These are phyloP conservation scores for Gobius niger DNA, from an alignment of 2,113 vertebrate species.

Conservation along the genomic window DNA sequence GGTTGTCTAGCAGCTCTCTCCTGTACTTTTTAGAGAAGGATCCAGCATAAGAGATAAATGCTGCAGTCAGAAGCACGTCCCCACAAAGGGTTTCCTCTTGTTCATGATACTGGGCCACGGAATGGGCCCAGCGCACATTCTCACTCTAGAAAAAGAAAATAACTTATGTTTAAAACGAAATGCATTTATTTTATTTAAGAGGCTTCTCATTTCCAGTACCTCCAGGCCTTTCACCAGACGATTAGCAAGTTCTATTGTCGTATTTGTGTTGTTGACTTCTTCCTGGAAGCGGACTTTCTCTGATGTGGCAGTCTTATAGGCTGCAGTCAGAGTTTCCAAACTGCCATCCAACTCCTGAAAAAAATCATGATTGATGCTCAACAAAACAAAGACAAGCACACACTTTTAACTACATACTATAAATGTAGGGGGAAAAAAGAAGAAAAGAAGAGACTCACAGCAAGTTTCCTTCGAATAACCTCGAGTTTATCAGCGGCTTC, in stretches of 20 bases:
- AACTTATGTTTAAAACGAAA: not conserved
- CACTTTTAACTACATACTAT: not conserved
- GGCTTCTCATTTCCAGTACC: constrained; percentile 68
- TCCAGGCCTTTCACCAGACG: constrained; percentile 95
- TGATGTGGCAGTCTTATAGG: constrained; percentile 86
- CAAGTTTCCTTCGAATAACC: constrained; percentile 74
- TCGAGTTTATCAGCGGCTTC: constrained; percentile 79
- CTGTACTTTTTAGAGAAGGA: constrained; percentile 78
- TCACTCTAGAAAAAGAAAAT: constrained; percentile 66
- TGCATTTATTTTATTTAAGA: not conserved
- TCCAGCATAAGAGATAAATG: constrained; percentile 76
- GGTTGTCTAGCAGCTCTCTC: constrained; percentile 68
- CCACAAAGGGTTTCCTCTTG: constrained; percentile 77
- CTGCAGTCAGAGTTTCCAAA: constrained; percentile 84
- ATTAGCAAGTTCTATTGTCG: constrained; percentile 93
- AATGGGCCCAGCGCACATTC: constrained; percentile 78
- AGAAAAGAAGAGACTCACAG: constrained; percentile 51
- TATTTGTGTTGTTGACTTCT: constrained; percentile 93
- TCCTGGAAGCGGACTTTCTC: constrained; percentile 91
- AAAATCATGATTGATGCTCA: not conserved
- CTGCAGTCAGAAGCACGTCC: constrained; percentile 73
- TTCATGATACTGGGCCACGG: constrained; percentile 75
- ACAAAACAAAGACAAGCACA: not conserved
- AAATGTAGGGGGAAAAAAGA: too few species aligned
- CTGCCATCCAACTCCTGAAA: constrained; percentile 86